Percentiles rank a stretch among this genome's conserved stretches.
Conservation (phyloP, 2,113 vertebrate genomes). For the Thalassoma bifasciatum region DNA sequence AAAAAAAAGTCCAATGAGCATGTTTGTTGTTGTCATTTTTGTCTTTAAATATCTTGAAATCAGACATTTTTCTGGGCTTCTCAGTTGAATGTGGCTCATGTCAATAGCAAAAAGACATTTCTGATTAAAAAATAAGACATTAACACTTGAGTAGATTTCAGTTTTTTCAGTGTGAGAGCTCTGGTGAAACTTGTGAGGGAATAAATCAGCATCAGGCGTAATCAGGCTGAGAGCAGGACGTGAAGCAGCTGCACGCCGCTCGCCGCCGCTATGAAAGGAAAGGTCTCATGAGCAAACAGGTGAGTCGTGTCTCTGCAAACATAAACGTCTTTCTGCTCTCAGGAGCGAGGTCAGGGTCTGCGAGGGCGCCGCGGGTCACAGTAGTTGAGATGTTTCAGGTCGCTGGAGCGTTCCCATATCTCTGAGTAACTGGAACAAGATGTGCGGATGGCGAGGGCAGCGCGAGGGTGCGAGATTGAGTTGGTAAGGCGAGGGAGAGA, state of each 20-base stretch:
- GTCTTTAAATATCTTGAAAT: too few relatives aligned
- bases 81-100: too few relatives aligned
- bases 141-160: too few relatives aligned
- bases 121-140: too few relatives aligned
- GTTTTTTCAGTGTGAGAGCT: too few relatives aligned
- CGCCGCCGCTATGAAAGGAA: slow-evolving; percentile 71
- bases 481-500: slow-evolving; percentile 75
- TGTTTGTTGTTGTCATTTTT: too few relatives aligned
- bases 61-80: too few relatives aligned
- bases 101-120: too few relatives aligned
- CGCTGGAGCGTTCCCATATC: slow-evolving; percentile 40
- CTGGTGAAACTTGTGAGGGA: slow-evolving; percentile 32
- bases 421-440: slow-evolving; percentile 61
- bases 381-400: slow-evolving; percentile 53
- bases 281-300: slow-evolving; percentile 71
- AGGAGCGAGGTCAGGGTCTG: background rate
- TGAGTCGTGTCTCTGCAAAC: slow-evolving; percentile 66
- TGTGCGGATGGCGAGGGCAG: slow-evolving; percentile 47
- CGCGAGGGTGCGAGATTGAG: slow-evolving; percentile 61
- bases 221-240: slow-evolving; percentile 57
- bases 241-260: slow-evolving; percentile 68
- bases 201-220: slow-evolving; percentile 73
- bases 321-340: background rate
- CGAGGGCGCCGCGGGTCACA: slow-evolving; percentile 28
- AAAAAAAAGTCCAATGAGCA: too few relatives aligned